Evolutionary conservation across 2,797 vertebrate genomes (phyloP).

Genomic region (Coccyzus lansbergi): DNA sequence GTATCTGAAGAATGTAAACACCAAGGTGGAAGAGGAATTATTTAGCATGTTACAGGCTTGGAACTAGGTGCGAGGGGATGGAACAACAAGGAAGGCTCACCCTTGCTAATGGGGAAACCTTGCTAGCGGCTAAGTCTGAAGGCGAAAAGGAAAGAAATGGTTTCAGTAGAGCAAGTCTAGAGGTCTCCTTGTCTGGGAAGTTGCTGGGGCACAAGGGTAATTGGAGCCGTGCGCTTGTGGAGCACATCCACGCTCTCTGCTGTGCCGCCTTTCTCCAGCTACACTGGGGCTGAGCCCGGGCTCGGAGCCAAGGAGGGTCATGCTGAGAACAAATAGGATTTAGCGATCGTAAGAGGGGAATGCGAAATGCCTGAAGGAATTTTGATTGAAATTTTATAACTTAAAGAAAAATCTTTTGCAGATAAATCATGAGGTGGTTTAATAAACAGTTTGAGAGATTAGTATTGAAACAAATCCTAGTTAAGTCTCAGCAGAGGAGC

Average conservation of each 20-base stretch:
- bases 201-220: neutral
- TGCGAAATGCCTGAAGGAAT: constrained; percentile 53
- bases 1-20: constrained; percentile 71
- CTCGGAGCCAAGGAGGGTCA: constrained; percentile 33
- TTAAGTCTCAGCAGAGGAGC: constrained; percentile 21
- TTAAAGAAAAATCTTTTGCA: constrained; percentile 57
- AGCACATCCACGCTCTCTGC: neutral
- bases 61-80: constrained; percentile 57
- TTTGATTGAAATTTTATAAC: constrained; percentile 77
- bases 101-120: neutral
- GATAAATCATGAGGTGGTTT: constrained; percentile 69
- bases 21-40: constrained; percentile 69
- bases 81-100: neutral
- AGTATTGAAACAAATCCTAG: constrained; percentile 67
- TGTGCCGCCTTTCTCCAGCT: neutral
- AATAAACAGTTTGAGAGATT: constrained; percentile 72
- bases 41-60: constrained; percentile 32
- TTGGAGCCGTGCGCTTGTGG: neutral
- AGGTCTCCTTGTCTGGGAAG: neutral
- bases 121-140: neutral
- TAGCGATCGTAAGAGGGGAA: constrained; percentile 53
- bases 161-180: neutral
- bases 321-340: constrained; percentile 43
- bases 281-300: neutral
- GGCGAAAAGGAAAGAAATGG: neutral